Percentiles rank a stretch among this genome's conserved stretches.
phyloP scores from a whole-genome alignment of 2,797 vertebrate species.

The Pelochelys cantorii region DNA sequence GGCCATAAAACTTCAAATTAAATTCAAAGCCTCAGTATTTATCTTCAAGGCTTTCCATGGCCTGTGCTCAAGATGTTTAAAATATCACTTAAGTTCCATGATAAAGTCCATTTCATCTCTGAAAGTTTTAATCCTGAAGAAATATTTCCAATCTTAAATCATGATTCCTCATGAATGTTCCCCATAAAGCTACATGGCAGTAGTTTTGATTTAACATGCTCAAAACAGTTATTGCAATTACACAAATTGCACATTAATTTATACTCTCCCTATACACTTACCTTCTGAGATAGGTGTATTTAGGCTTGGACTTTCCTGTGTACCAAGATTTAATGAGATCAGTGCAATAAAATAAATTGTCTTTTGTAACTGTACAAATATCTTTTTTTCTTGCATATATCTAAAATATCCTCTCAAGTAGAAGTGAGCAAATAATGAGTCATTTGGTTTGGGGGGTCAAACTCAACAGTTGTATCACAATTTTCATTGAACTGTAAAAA shows the following conservation, averaged over 20 bases:
- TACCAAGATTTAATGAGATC: not conserved
- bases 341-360: not conserved
- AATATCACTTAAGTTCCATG: too few species aligned
- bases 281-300: not conserved
- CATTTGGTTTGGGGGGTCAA: too few species aligned
- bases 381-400: fast-evolving
- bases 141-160: not conserved
- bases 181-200: fast-evolving
- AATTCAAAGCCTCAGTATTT: too few species aligned
- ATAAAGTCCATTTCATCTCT: not conserved
- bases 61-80: too few species aligned
- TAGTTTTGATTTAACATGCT: not conserved
- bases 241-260: not conserved
- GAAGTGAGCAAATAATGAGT: too few species aligned
- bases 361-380: not conserved
- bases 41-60: too few species aligned
- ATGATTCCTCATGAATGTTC: not conserved
- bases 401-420: too few species aligned
- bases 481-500: too few species aligned
- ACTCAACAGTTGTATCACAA: too few species aligned
- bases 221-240: not conserved
- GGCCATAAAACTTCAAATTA: too few species aligned
- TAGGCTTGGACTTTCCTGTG: not conserved
- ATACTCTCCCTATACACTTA: fast-evolving
- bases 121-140: not conserved